These are phyloP conservation scores for Chitala chitala DNA, from an alignment of 2,113 vertebrate species.

Conservation along the genomic window DNA sequence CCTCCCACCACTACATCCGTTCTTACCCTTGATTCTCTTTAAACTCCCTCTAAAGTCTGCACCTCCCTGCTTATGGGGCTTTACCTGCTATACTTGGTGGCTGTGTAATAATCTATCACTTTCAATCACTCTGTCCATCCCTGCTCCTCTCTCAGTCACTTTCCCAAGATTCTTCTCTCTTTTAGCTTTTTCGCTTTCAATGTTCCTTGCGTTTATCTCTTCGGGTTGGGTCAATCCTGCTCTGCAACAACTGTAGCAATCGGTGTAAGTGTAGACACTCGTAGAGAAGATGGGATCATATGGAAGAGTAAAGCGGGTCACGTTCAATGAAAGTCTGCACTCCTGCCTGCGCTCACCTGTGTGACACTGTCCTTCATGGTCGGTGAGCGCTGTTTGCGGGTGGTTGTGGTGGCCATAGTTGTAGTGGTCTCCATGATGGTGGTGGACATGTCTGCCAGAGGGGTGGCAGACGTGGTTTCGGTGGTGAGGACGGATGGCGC, in stretches of 20 bases:
- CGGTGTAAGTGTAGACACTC: not conserved
- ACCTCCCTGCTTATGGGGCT: not conserved
- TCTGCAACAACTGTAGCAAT: not conserved
- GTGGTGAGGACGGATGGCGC: conserved; percentile 79
- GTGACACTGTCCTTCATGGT: conserved; percentile 86
- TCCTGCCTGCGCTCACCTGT: conserved; percentile 64
- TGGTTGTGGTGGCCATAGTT: conserved; percentile 90
- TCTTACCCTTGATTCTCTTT: not conserved
- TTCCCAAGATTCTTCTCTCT: not conserved
- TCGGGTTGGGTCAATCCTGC: not conserved
- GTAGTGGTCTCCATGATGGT: conserved; percentile 95
- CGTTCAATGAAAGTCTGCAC: too few relatives aligned
- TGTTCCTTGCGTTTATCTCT: conserved; percentile 4
- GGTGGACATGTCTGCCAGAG: conserved; percentile 88
- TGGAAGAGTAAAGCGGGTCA: not conserved
- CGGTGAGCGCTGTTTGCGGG: conserved; percentile 80
- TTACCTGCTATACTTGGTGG: not conserved
- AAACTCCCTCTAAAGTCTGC: not conserved
- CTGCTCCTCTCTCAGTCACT: not conserved
- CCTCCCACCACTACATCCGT: not conserved
- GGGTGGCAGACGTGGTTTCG: conserved; percentile 80
- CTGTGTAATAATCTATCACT: not conserved
- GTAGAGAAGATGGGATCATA: not conserved
- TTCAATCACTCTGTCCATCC: not conserved
- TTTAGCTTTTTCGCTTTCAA: not conserved